Base-by-base conservation (phyloP, 2,797 vertebrate species). In the Enteromius unitaeniatus region DNA sequence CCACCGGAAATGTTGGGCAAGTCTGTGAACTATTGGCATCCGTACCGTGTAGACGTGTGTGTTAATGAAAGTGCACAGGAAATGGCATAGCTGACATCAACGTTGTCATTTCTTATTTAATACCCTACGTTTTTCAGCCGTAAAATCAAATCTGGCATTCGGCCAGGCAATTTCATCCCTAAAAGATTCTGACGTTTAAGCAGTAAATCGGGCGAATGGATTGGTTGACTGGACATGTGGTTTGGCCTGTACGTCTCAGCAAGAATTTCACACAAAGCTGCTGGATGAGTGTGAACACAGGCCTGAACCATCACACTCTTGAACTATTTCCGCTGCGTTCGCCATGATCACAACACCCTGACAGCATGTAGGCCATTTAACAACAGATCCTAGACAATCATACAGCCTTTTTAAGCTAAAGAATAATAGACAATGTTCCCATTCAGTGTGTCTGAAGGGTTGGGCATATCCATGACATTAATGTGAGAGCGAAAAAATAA, bases 261-360 rank as follows among this genome's bases (percentile, higher is more conserved):
- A 86, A 93, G 94, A 95, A 95, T 95, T 90, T 95, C 92, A 92
- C 95, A 94, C 86, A 88, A 87, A 90, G n/a, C 69, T 90, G 93
- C 89, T 87, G 92, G 89, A 92, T 87, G 88, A 92, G 90, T 88
- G 88, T 87, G 73, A 92, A 94, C 91, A 93, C 92, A 94, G 92
- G 91, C 90, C 91, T 94, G 91, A 86, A 90, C 88, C 88, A 82
- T 91, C 58, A 90, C 93, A 93, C 93, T 93, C 92, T 91, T 90
- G 79, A 86, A 88, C 86, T 84, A 88, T 91, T 92, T 88, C 84
- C 89, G 84, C 83, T 85, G 53, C 85, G 84, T 85, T 89, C 85
- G 74, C 72, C 73, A 53, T 84, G 80, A 74, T 84, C 23, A 31
- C 58, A 60, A 77, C 31, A 21, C 67, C 19, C 51, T 68, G 51